Percentiles rank a stretch among this genome's conserved stretches.
phyloP scores from a whole-genome alignment of 1,140 invertebrate genomes.

The Drosophila pallidifrons region DNA sequence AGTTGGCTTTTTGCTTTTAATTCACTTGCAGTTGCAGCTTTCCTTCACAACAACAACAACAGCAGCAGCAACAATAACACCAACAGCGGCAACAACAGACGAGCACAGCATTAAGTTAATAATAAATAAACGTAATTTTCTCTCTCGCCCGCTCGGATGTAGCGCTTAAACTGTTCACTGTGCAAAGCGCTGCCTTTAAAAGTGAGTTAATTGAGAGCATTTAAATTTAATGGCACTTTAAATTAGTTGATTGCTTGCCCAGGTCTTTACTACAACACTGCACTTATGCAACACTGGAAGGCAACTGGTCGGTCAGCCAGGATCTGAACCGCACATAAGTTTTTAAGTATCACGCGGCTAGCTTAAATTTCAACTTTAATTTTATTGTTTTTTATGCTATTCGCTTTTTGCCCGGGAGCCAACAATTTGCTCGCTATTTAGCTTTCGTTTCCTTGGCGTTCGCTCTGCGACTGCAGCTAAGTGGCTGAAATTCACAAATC shows the following conservation, averaged over 20 bases:
- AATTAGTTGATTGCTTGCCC: constrained; percentile 73
- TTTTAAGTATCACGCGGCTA: neutral
- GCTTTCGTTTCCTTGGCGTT: constrained; percentile 75
- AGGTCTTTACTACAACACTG: constrained; percentile 24
- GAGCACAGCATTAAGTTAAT: constrained; percentile 72
- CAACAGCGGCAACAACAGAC: neutral
- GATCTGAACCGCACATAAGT: constrained; percentile 2
- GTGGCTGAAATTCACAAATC: constrained; percentile 47
- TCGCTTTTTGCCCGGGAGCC: constrained; percentile 4
- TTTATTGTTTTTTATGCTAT: constrained; percentile 12
- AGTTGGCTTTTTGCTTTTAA: constrained; percentile 71
- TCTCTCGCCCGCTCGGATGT: constrained; percentile 37
- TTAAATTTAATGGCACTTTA: constrained; percentile 82
- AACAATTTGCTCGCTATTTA: constrained; percentile 42
- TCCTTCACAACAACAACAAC: constrained; percentile 48
- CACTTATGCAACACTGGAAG: constrained; percentile 45
- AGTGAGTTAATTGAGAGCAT: constrained; percentile 80
- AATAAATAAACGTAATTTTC: constrained; percentile 75
- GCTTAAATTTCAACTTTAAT: constrained; percentile 10
- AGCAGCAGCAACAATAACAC: constrained; percentile 32
- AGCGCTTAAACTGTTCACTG: constrained; percentile 23
- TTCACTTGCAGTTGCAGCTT: constrained; percentile 76
- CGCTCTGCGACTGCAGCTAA: constrained; percentile 64
- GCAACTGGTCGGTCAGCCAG: constrained; percentile 3
- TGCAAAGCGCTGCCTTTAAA: constrained; percentile 40